These are phyloP conservation scores for Cerceris ruficornis DNA, from an alignment of 2,888 invertebrate genomes.

Conservation along the genomic window DNA sequence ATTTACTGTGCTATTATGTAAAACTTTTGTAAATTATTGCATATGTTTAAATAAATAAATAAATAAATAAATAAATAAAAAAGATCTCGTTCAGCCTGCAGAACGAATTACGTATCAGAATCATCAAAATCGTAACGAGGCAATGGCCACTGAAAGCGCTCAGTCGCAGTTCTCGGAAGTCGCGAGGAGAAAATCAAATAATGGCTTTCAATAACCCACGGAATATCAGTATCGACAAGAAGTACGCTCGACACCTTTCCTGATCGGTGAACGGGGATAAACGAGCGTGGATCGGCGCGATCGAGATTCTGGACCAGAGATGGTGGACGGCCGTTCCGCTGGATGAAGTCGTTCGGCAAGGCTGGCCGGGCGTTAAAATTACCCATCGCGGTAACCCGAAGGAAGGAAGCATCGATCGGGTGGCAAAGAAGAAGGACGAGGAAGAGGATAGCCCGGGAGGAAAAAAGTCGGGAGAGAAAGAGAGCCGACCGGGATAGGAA, in stretches of 20 bases:
- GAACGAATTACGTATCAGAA: no score
- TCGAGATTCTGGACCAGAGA: constrained; percentile 29
- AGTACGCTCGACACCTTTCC: constrained; percentile 18
- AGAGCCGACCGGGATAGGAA: background rate
- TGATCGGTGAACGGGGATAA: constrained; percentile 32
- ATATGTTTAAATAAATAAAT: no score
- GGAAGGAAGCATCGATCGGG: constrained; percentile 46
- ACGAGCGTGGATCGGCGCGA: constrained; percentile 31
- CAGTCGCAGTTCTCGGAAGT: background rate
- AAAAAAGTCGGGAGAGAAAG: constrained; percentile 1
- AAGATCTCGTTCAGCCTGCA: no score
- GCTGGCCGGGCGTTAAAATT: constrained; percentile 67
- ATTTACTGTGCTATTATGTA: no score
- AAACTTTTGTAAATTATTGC: no score
- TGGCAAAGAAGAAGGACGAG: constrained; percentile 17
- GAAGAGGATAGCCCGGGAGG: constrained; percentile 31
- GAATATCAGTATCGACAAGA: background rate
- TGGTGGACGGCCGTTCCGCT: constrained; percentile 61
- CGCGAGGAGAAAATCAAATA: background rate
- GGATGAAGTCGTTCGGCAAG: constrained; percentile 68
- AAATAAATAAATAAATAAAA: no score
- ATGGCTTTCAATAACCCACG: background rate
- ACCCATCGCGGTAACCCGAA: constrained; percentile 61
- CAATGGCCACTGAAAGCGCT: background rate
- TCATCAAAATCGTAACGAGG: background rate